phyloP scores from a whole-genome alignment of 2,888 invertebrate species.

The Cephus rjabovi region DNA sequence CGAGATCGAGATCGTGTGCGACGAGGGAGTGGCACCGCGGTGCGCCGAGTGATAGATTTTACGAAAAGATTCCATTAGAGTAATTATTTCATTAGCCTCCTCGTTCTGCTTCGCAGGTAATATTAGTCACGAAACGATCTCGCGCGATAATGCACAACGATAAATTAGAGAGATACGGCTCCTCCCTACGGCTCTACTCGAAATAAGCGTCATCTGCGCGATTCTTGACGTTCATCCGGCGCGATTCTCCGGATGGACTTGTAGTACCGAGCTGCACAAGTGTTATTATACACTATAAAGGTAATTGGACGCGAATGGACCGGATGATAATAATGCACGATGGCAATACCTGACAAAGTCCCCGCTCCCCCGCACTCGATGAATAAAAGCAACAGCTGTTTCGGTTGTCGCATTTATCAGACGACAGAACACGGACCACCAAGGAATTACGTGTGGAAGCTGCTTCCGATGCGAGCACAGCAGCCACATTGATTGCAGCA shows the following conservation, averaged over 20 bases:
- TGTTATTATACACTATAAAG: too few relatives aligned
- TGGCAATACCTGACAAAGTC: constrained; percentile 2
- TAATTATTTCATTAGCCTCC: constrained; percentile 47
- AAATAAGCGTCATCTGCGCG: constrained; percentile 30
- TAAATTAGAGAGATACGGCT: constrained; percentile 40
- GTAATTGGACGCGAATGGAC: not conserved
- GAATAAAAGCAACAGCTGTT: constrained; percentile 27
- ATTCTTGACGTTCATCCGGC: not conserved
- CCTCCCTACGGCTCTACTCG: not conserved
- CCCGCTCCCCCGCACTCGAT: constrained; percentile 17
- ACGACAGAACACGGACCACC: too few relatives aligned
- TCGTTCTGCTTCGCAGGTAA: constrained; percentile 17
- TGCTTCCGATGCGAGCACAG: too few relatives aligned
- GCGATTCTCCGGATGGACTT: too few relatives aligned
- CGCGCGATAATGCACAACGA: constrained; percentile 47
- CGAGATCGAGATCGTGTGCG: constrained; percentile 3
- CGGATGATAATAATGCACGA: constrained; percentile 10
- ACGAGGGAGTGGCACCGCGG: constrained; percentile 5
- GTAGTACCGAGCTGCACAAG: too few relatives aligned
- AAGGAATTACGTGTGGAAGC: too few relatives aligned
- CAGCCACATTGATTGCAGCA: too few relatives aligned
- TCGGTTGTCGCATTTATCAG: constrained; percentile 3
- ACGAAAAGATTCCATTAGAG: constrained; percentile 55
- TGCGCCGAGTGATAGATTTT: constrained; percentile 17
- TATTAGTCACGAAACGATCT: constrained; percentile 49